Percentiles rank a stretch among this genome's conserved stretches.
Evolutionary conservation across 2,888 invertebrate species (phyloP).

Genomic region (Meloe dianella): DNA sequence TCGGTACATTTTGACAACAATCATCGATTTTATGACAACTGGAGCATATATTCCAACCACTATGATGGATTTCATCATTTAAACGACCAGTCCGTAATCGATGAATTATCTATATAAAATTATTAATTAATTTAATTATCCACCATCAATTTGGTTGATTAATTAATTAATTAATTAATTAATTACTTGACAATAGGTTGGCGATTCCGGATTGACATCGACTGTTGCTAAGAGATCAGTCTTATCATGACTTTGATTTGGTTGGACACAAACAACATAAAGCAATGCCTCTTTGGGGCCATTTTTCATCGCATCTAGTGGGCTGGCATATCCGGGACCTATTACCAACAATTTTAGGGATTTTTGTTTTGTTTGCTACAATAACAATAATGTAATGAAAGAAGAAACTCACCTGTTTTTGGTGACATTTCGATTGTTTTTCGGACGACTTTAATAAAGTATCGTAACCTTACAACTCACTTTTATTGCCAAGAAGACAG

Average conservation of each 20-base stretch:
- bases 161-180: constrained; percentile 3
- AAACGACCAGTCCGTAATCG: constrained; percentile 77
- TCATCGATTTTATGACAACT: constrained; percentile 73
- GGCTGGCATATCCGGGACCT: constrained; percentile 81
- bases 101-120: constrained; percentile 76
- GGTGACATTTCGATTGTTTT: too few species aligned
- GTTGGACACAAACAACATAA: constrained; percentile 89
- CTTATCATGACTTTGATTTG: constrained; percentile 67
- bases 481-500: too few species aligned
- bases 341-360: constrained; percentile 32
- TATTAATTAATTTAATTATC: constrained; percentile 8
- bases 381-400: too few species aligned
- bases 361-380: too few species aligned
- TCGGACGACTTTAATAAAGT: too few species aligned
- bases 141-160: too few species aligned
- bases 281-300: constrained; percentile 86
- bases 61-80: constrained; percentile 93
- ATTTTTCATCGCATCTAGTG: constrained; percentile 79
- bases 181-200: constrained; percentile 80
- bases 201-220: constrained; percentile 87
- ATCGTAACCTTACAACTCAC: too few species aligned
- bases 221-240: constrained; percentile 91
- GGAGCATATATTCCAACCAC: constrained; percentile 97
- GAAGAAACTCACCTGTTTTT: too few species aligned
- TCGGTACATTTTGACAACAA: constrained; percentile 57